These are phyloP conservation scores for Xylota segnis DNA, from an alignment of 2,888 invertebrate species.

Conservation along the genomic window DNA sequence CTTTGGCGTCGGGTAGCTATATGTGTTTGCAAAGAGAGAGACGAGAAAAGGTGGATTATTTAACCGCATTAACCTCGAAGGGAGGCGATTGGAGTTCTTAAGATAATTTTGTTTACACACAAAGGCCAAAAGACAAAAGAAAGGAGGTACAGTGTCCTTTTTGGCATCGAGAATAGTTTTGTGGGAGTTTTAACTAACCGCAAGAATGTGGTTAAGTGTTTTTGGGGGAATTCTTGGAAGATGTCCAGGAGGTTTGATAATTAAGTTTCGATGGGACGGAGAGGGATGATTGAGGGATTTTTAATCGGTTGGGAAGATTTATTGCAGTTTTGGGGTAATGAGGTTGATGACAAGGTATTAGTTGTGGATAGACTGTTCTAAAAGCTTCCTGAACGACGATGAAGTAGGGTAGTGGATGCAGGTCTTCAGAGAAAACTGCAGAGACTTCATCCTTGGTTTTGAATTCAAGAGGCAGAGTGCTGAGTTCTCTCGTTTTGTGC, in stretches of 20 bases:
- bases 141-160: slow-evolving; percentile 61
- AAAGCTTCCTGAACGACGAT: too few relatives aligned
- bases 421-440: too few relatives aligned
- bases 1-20: slow-evolving; percentile 86
- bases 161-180: slow-evolving; percentile 60
- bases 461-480: too few relatives aligned
- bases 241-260: slow-evolving; percentile 41
- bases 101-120: slow-evolving; percentile 54
- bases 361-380: too few relatives aligned
- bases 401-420: background rate
- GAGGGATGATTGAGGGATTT: slow-evolving; percentile 33
- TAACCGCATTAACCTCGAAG: slow-evolving; percentile 30
- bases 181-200: slow-evolving; percentile 64
- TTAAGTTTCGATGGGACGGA: slow-evolving; percentile 12
- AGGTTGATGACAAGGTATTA: background rate
- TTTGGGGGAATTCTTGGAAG: slow-evolving; percentile 35
- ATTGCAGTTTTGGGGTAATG: background rate
- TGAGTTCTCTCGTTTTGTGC: too few relatives aligned
- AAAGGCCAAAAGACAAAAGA: slow-evolving; percentile 40
- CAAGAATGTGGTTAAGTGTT: slow-evolving; percentile 50
- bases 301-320: slow-evolving; percentile 19
- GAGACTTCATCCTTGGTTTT: too few relatives aligned
- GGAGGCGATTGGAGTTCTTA: slow-evolving; percentile 51
- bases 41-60: slow-evolving; percentile 52
- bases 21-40: background rate